Evolutionary conservation across 2,888 invertebrate genomes (phyloP).

Genomic region (Teleiodes luculella): DNA sequence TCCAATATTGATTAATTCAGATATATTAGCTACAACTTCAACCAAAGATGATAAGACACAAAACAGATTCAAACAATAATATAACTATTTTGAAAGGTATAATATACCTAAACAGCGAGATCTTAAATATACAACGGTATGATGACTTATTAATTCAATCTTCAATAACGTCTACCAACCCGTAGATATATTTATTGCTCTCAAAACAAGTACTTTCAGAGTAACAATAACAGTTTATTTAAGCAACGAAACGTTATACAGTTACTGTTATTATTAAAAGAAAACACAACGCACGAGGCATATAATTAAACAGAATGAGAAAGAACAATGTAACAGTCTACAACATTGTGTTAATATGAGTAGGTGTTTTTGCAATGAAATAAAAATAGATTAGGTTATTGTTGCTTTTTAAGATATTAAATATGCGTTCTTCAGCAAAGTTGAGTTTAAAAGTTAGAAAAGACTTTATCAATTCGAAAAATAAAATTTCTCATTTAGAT

Average conservation of each 20-base stretch:
- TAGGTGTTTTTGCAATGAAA: neutral
- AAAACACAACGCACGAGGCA: neutral
- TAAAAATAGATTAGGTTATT: too few relatives aligned
- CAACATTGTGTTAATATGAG: conserved; percentile 3
- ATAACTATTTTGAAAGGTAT: neutral
- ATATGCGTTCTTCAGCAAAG: too few relatives aligned
- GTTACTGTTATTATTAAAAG: neutral
- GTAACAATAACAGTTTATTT: neutral
- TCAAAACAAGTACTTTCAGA: neutral
- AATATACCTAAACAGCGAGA: neutral
- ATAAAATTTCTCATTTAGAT: too few relatives aligned
- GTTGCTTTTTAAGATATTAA: too few relatives aligned
- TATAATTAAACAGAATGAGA: conserved; percentile 38
- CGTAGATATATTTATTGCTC: neutral
- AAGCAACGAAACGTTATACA: neutral
- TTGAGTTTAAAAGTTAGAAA: too few relatives aligned
- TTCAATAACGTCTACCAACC: neutral
- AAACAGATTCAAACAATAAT: neutral
- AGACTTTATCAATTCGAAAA: too few relatives aligned
- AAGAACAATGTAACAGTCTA: conserved; percentile 39
- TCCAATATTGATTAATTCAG: neutral
- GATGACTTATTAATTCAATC: neutral
- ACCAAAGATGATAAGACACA: too few relatives aligned
- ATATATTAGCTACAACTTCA: too few relatives aligned
- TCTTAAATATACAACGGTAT: neutral